Evolutionary conservation across 2,888 invertebrate species (phyloP).

Genomic region (Limnephilus marmoratus): DNA sequence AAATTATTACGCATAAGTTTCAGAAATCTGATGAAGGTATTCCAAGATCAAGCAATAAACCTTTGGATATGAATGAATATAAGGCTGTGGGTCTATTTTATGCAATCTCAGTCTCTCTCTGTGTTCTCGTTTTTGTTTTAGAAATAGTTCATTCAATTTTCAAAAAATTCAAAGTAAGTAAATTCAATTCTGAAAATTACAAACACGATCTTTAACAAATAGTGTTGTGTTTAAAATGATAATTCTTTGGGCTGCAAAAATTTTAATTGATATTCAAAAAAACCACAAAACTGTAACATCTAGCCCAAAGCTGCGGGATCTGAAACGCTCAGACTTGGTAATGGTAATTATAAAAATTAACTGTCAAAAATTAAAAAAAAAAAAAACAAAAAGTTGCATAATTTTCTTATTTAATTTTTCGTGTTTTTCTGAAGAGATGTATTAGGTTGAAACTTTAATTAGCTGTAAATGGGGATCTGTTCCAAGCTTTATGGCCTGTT

Average conservation of each 20-base stretch:
- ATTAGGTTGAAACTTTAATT: too few relatives aligned
- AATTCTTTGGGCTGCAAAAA: too few relatives aligned
- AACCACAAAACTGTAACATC: too few relatives aligned
- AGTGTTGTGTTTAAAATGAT: background rate
- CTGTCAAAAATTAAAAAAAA: too few relatives aligned
- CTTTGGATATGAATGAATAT: constrained; percentile 22
- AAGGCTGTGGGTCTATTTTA: background rate
- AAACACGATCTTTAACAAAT: background rate
- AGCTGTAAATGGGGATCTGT: too few relatives aligned
- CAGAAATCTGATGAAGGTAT: background rate
- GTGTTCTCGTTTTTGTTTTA: background rate
- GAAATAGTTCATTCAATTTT: background rate
- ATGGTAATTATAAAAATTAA: too few relatives aligned
- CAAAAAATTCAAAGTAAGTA: background rate
- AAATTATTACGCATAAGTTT: background rate
- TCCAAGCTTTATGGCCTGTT: too few relatives aligned
- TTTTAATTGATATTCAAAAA: too few relatives aligned
- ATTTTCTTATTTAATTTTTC: too few relatives aligned
- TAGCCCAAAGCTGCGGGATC: too few relatives aligned
- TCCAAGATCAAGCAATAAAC: background rate
- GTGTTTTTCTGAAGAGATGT: background rate
- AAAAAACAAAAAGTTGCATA: too few relatives aligned
- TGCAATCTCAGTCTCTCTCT: background rate
- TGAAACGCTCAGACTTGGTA: too few relatives aligned
- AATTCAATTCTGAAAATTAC: background rate